Evolutionary conservation across 2,888 invertebrate genomes (phyloP), one percentile per base, ranked within the genome.

Genomic region (Resseliella maxima): DNA sequence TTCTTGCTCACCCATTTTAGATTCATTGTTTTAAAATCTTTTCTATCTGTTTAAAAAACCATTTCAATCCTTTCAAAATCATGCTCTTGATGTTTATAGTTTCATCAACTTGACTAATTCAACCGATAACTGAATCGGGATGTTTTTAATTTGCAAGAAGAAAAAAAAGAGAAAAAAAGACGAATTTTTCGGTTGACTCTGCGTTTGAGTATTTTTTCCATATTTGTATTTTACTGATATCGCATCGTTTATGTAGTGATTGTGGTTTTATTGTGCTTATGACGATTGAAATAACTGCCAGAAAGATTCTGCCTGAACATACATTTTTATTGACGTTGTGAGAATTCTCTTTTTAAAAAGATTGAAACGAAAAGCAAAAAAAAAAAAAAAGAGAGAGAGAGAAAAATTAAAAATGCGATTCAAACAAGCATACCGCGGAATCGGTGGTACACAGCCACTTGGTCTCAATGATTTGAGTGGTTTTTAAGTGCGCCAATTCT

Each of bases 401-500:
- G 24, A 59, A 27, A 59, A 24, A 59, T 3, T 2, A 35, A 31
- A 31, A n/a, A 72, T 59, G n/a, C n/a, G n/a, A n/a, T n/a, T n/a
- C n/a, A n/a, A 18, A 72, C 31, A 72, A 72, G 10, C 31, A 72
- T 72, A 72, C 72, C 72, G 31, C 72, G 72, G 72, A 72, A 72
- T 31, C 72, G 72, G 72, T 72, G n/a, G 72, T 72, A 72, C 59
- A 50, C 41, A 59, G 10, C 59, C 59, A 59, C 72, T 72, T 72
- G 72, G 72, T 31, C 31, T 72, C 72, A 72, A 72, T 72, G 72
- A 72, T 72, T 72, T 35, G 72, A 72, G 72, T 72, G 72, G 72
- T 31, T 72, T 72, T 72, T 72, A 35, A 72, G 72, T 72, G n/a
- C 72, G 72, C 72, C 1, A 5, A 31, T 72, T 72, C 72, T 72